Percentiles rank a stretch among this genome's conserved stretches.
These are phyloP conservation scores for Hiodon alosoides DNA, from an alignment of 2,113 vertebrate genomes.

Conservation along the genomic window DNA sequence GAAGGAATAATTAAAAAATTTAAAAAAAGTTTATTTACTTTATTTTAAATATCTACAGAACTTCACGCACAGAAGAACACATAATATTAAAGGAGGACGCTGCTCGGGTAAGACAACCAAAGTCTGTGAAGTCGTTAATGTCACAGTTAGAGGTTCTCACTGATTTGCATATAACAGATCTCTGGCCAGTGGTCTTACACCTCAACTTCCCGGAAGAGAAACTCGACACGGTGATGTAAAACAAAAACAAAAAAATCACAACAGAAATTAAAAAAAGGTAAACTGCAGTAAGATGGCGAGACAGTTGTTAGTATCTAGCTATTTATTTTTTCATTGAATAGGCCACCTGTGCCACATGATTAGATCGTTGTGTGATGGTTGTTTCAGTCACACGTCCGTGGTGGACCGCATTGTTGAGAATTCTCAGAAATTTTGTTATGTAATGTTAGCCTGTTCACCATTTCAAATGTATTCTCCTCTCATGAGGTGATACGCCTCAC, in stretches of 20 bases:
- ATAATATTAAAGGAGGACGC: conserved; percentile 36
- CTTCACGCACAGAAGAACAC: conserved; percentile 32
- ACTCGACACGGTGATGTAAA: conserved; percentile 47
- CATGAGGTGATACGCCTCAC: neutral
- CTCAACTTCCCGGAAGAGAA: conserved; percentile 40
- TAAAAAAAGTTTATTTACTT: conserved; percentile 48
- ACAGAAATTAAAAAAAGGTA: conserved; percentile 19
- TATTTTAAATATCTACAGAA: conserved; percentile 33
- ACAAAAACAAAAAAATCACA: neutral
- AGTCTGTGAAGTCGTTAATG: conserved; percentile 14
- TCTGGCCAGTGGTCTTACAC: too few species aligned
- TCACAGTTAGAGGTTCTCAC: neutral
- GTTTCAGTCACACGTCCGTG: neutral
- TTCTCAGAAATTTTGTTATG: neutral
- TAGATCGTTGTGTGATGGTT: neutral
- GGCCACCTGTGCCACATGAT: too few species aligned
- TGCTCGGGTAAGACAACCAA: conserved; percentile 41
- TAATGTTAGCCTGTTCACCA: neutral
- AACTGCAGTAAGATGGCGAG: neutral
- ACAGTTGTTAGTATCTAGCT: neutral
- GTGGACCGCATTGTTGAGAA: neutral
- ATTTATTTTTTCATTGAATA: neutral
- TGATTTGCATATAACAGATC: too few species aligned
- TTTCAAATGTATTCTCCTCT: neutral
- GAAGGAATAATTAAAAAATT: conserved; percentile 43